Base-by-base conservation (phyloP, 2,113 vertebrate species). In the Esox niger region DNA sequence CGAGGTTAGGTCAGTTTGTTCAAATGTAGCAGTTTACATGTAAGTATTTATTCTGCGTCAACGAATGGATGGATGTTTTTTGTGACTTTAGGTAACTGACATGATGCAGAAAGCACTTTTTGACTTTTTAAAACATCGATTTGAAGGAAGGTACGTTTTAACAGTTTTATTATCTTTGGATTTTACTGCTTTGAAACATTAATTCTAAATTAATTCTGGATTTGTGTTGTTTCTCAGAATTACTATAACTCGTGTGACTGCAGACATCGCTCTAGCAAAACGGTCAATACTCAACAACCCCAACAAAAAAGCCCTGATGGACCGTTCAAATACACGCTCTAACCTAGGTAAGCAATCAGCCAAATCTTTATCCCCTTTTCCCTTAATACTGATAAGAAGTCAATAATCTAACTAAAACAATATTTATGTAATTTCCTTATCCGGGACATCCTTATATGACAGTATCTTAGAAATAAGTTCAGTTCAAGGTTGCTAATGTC, bases 91-190 rank as follows among this genome's bases (percentile, higher is more conserved):
- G 97, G 96, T 99, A 76, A 99, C 97, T 80, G 97, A 99, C 85
- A 99, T 99, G 97, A 99, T 99, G 97, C 97, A 99, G 83, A 99
- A 99, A 93, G 97, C 97, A 32, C 90, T 99, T 33, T 99, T 99
- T 90, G 97, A 99, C 90, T 99, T 93, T 94, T 91, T 99, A 91
- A 99, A 99, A 92, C 97, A 96, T 88, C 93, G 95, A 92, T 99
- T 99, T 84, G 96, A 98, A 94, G 95, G 97, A 76, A 93, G 97
- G 97, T 99, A 90, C 92, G 95, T 95, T 71, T 64, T 23, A 31
- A 20, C 4, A 10, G 7, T 47, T 60, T 6, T 8, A 11, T 11
- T 27, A 13, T 30, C 1, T 23, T 10, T 61, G 2, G 9, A 35
- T 38, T 21, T 21, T 15, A 3, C 2, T 30, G 7, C 2, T 20